Evolutionary conservation across 2,113 vertebrate species (phyloP).

Genomic region (Arizona elegans): DNA sequence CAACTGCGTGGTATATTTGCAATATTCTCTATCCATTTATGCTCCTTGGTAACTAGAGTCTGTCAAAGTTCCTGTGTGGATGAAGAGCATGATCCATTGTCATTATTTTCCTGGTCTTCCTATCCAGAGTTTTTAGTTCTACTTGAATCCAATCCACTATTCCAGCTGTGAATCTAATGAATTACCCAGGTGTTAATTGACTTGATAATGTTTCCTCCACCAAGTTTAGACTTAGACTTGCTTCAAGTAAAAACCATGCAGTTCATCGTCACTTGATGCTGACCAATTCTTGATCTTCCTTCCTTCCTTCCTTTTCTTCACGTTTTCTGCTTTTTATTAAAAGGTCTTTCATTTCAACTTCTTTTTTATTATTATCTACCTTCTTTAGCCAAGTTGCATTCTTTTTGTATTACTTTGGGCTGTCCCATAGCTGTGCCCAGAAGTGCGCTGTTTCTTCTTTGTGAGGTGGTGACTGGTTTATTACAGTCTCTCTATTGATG

Average conservation of each 20-base stretch:
- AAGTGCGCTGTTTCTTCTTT: neutral
- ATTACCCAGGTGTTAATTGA: neutral
- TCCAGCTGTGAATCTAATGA: neutral
- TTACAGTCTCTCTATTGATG: neutral
- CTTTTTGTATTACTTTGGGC: neutral
- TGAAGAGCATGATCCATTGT: neutral
- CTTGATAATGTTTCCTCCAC: neutral
- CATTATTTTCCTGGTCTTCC: neutral
- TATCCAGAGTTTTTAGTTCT: neutral
- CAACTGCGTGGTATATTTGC: neutral
- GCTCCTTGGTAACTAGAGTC: neutral
- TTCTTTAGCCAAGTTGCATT: neutral
- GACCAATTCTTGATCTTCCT: neutral
- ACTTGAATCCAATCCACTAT: neutral
- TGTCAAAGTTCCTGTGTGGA: neutral
- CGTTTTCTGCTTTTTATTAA: neutral
- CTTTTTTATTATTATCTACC: neutral
- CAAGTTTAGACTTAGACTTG: neutral
- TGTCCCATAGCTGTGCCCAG: neutral
- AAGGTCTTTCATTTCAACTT: neutral
- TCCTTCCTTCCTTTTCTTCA: neutral
- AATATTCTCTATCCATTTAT: neutral
- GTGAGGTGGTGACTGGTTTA: neutral
- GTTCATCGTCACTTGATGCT: neutral
- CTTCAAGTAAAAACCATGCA: neutral